These are phyloP conservation scores for Dicycla oo DNA, from an alignment of 2,888 invertebrate genomes.

Conservation along the genomic window DNA sequence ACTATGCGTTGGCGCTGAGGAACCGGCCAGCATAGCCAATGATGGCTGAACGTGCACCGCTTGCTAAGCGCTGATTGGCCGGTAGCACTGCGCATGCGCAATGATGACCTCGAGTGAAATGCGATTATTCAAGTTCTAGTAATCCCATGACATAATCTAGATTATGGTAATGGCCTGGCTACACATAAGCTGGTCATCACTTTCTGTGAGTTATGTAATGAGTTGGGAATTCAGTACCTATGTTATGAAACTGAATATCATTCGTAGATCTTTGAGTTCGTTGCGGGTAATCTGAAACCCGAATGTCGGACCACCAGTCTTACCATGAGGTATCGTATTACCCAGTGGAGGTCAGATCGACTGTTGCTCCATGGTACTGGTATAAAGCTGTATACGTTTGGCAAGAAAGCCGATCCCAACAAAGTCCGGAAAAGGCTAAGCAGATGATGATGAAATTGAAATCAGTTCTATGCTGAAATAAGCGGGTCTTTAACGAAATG, in stretches of 20 bases:
- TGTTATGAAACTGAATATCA: background rate
- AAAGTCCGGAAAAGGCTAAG: background rate
- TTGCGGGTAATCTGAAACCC: background rate
- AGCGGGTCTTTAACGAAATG: background rate
- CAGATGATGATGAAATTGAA: background rate
- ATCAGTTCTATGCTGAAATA: background rate
- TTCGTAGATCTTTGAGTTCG: background rate
- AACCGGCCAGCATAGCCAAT: slow-evolving; percentile 85
- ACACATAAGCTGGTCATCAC: background rate
- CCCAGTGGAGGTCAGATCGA: background rate
- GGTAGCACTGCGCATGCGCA: slow-evolving; percentile 64
- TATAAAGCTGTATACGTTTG: background rate
- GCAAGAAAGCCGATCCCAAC: background rate
- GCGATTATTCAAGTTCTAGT: slow-evolving; percentile 85
- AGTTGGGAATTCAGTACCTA: background rate
- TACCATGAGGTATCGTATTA: background rate
- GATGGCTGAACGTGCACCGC: slow-evolving; percentile 76
- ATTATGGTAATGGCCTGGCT: slow-evolving; percentile 71
- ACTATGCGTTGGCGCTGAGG: slow-evolving; percentile 78
- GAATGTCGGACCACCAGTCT: background rate
- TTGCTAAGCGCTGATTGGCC: slow-evolving; percentile 70
- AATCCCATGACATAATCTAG: slow-evolving; percentile 89
- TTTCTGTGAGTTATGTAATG: slow-evolving; percentile 7
- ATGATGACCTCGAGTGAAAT: slow-evolving; percentile 80
- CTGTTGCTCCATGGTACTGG: no score